Conservation (phyloP, 1,140 invertebrate genomes). For the Ditylenchus dipsaci region DNA sequence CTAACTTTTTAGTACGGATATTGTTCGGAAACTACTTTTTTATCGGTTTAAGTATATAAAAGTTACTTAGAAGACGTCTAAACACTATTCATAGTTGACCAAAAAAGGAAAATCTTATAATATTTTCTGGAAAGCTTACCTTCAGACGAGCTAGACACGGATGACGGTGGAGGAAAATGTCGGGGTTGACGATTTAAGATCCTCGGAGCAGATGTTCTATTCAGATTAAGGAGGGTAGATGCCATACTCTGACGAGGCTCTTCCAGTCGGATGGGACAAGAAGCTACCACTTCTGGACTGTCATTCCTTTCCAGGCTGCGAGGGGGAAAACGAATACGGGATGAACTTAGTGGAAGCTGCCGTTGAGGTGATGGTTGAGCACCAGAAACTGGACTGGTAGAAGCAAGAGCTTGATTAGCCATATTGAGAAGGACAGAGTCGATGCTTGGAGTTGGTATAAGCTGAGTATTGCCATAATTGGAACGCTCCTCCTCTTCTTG, state of each 20-base stretch:
- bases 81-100: no score
- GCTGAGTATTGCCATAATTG: neutral
- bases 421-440: slow-evolving; percentile 20
- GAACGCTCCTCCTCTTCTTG: slow-evolving; percentile 4
- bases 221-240: neutral
- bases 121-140: no score
- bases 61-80: no score
- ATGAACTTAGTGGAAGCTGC: neutral
- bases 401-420: slow-evolving; percentile 14
- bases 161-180: no score
- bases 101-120: no score
- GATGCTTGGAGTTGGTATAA: slow-evolving; percentile 27
- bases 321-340: neutral
- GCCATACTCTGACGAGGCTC: neutral
- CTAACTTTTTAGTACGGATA: no score
- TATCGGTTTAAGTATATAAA: no score
- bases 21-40: no score
- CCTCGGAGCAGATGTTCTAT: neutral
- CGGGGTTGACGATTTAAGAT: no score
- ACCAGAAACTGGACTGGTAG: neutral
- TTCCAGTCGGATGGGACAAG: neutral
- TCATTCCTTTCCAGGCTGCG: neutral
- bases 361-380: neutral
- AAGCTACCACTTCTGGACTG: neutral
- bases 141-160: no score